Conservation (phyloP, 2,113 vertebrate species). For the Geococcyx californianus region DNA sequence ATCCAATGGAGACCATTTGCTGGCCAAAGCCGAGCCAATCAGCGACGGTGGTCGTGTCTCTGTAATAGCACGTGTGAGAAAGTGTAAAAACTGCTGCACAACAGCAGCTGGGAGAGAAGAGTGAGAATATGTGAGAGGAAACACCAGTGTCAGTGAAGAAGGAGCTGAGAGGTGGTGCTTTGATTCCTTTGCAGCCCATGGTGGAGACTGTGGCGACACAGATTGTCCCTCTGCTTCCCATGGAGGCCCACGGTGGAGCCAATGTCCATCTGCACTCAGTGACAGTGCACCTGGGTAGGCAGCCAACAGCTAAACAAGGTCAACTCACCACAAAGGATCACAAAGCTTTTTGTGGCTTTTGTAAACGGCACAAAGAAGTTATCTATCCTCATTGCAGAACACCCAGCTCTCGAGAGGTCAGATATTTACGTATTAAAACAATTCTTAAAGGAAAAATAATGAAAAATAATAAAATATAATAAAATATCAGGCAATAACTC, state of each 20-base stretch:
- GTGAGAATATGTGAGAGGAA: not conserved
- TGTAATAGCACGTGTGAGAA: not conserved
- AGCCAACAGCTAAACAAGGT: not conserved
- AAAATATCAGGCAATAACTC: not conserved
- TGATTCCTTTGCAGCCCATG: not conserved
- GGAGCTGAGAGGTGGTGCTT: not conserved
- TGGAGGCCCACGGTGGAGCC: not conserved
- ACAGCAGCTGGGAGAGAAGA: not conserved
- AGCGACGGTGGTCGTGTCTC: fast-evolving
- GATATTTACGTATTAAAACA: not conserved
- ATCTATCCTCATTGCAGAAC: not conserved
- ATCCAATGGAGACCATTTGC: fast-evolving
- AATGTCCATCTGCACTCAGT: not conserved
- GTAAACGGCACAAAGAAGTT: not conserved
- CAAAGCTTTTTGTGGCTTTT: not conserved
- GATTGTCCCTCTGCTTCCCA: not conserved
- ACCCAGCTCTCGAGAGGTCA: not conserved
- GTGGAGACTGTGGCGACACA: not conserved
- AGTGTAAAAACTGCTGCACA: not conserved
- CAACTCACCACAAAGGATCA: not conserved
- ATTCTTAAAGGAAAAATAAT: not conserved
- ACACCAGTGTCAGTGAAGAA: not conserved
- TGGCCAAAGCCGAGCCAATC: not conserved
- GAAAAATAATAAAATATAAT: not conserved
- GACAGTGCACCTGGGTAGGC: not conserved